A percentile compares a stretch with the other conserved stretches of the same genome.
phyloP scores from a whole-genome alignment of 2,113 vertebrate species.

The Baryphthengus martii region DNA sequence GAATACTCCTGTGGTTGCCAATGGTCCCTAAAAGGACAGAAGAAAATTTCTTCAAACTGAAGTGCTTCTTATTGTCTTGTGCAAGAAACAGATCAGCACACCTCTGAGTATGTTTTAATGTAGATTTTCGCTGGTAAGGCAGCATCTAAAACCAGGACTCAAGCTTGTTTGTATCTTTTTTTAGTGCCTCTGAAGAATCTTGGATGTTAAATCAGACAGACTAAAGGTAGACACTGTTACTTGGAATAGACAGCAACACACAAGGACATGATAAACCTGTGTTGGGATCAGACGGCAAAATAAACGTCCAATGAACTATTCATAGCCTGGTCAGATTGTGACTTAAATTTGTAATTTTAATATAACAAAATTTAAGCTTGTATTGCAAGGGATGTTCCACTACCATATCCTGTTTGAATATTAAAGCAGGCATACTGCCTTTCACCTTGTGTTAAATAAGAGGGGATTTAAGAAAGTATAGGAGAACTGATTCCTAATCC shows the following conservation, averaged over 20 bases:
- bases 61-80: neutral
- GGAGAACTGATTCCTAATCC: neutral
- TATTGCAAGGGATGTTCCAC: neutral
- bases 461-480: neutral
- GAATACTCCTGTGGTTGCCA: neutral
- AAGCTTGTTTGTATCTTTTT: neutral
- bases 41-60: neutral
- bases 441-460: neutral
- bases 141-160: neutral
- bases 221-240: neutral
- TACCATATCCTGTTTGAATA: neutral
- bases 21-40: neutral
- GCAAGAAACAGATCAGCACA: neutral
- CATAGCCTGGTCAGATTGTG: neutral
- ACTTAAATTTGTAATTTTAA: neutral
- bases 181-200: neutral
- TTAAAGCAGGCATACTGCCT: neutral
- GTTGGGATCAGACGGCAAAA: neutral
- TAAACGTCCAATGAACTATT: neutral
- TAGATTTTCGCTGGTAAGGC: neutral
- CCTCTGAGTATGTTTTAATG: neutral
- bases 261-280: neutral
- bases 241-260: neutral
- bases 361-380: neutral
- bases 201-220: neutral